Evolutionary conservation across 64 coral and sea anemone genomes (phyloP), one percentile per base, ranked within the genome.

Genomic region (Anthopleura sola): DNA sequence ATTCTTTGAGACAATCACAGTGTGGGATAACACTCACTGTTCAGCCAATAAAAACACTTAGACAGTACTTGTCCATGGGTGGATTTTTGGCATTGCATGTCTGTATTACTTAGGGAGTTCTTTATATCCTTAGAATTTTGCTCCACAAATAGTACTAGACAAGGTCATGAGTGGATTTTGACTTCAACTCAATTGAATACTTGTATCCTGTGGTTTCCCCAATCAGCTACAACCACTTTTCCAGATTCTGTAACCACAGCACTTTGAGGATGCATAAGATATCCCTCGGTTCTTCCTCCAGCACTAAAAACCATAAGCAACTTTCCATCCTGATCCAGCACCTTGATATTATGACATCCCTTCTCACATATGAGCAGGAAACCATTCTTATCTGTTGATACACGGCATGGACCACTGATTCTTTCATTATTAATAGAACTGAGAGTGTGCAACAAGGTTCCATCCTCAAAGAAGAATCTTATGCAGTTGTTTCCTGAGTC

Each of bases 181-280:
- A 53, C 50, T 9, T 53, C 16, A 13, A 2, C 66, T 71, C 38
- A 81, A 53, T 13, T 17, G 26, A 81, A 81, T 2, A 81, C 26
- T 28, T 81, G 78, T 18, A 81, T 81, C 78, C 78, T 81, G 17
- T 81, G 48, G 78, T 81, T 81, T 1, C 78, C 78, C 38, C 49
- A 81, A 28, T 81, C 78, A 48, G 78, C 78, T 16, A 81, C 78
- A 24, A 53, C 78, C 16, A 81, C 49, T 28, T 46, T 53, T 15
- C 78, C 78, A 32, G 21, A 46, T 48, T 53, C 26, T 44, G 78
- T 81, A 7, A 81, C 39, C 38, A 81, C 78, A 81, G 78, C 38
- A 26, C 78, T 48, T 32, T 81, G 39, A 12, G 78, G 78, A 19
- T 81, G 15, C 39, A 81, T 48, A 10, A 81, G 49, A 12, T 81